A percentile compares a stretch with the other conserved stretches of the same genome.
Evolutionary conservation across 2,888 invertebrate genomes (phyloP).

Genomic region (Eilema griseolum): DNA sequence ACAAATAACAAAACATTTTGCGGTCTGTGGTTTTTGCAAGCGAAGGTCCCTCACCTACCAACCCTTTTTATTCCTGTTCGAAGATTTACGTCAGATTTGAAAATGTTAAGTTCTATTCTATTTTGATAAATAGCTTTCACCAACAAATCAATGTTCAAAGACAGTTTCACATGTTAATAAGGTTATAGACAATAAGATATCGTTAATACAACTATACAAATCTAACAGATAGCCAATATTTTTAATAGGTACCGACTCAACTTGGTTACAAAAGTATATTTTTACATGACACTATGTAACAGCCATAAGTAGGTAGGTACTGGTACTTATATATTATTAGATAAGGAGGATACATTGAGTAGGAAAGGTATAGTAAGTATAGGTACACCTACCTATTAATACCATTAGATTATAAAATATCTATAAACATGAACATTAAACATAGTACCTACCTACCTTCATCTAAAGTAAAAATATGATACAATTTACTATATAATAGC

Average conservation of each 20-base stretch:
- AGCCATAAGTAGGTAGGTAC: background rate
- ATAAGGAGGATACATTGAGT: background rate
- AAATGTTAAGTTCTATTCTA: too few species aligned
- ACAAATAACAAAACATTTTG: too few species aligned
- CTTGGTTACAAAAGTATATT: slow-evolving; percentile 41
- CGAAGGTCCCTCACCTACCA: too few species aligned
- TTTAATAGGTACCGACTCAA: slow-evolving; percentile 3
- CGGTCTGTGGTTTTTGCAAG: too few species aligned
- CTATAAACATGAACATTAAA: background rate
- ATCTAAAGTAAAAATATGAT: background rate
- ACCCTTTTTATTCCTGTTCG: too few species aligned
- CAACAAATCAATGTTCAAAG: too few species aligned
- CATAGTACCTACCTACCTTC: background rate
- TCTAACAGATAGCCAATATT: background rate
- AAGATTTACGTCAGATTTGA: too few species aligned
- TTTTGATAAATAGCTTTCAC: too few species aligned
- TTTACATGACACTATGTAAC: slow-evolving; percentile 18
- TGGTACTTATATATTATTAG: background rate
- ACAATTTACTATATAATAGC: slow-evolving; percentile 1
- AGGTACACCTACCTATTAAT: background rate
- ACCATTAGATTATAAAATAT: background rate
- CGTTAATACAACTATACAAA: background rate
- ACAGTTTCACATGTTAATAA: too few species aligned
- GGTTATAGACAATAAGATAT: too few species aligned
- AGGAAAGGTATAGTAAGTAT: background rate